These are phyloP conservation scores for Emydocephalus ijimae DNA, from an alignment of 2,113 vertebrate species.

Conservation along the genomic window DNA sequence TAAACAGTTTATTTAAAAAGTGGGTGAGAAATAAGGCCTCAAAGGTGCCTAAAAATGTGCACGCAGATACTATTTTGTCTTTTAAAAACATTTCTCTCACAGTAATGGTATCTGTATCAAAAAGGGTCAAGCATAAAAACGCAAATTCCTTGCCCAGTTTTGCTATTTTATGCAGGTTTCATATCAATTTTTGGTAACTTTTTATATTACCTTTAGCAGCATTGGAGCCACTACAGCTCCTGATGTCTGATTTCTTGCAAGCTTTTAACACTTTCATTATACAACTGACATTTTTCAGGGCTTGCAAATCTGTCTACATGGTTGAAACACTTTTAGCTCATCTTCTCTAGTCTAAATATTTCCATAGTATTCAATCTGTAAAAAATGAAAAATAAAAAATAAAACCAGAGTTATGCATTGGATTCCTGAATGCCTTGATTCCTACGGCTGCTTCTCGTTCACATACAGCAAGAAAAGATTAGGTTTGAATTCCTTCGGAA, in stretches of 20 bases:
- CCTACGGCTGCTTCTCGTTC: constrained; percentile 50
- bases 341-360: constrained; percentile 55
- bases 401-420: constrained; percentile 53
- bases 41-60: neutral
- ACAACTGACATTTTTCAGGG: constrained; percentile 64
- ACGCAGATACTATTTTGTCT: neutral
- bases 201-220: neutral
- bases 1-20: neutral
- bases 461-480: constrained; percentile 28
- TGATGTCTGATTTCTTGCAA: constrained; percentile 47
- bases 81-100: neutral
- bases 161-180: neutral
- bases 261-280: constrained; percentile 52
- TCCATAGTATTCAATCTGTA: constrained; percentile 39
- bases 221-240: neutral
- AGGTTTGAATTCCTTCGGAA: neutral
- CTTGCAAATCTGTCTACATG: constrained; percentile 62
- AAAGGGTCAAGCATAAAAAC: neutral
- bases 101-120: neutral
- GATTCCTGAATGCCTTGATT: constrained; percentile 43
- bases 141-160: neutral
- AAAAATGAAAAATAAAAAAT: constrained; percentile 32
- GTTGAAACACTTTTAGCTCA: constrained; percentile 40
- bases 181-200: neutral
- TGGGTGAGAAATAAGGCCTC: neutral